Conservation (phyloP, 1,140 invertebrate genomes). For the Paralvinella palmiformis region DNA sequence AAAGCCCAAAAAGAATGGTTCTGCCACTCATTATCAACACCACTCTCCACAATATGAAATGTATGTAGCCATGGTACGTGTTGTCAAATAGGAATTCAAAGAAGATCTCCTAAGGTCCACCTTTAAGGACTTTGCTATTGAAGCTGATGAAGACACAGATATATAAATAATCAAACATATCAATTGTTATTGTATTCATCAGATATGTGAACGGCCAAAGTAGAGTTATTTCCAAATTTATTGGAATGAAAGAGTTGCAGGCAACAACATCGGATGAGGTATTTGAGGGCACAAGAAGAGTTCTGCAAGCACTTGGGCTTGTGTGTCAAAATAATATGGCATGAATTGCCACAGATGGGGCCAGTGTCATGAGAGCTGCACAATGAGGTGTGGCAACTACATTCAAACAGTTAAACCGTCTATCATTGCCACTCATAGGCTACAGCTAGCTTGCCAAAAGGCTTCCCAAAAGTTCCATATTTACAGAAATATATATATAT, state of each 20-base stretch:
- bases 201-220: slow-evolving; percentile 1
- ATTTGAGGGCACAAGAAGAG: background rate
- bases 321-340: background rate
- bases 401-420: background rate
- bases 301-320: background rate
- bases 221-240: slow-evolving; percentile 2
- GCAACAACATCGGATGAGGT: background rate
- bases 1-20: background rate
- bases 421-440: slow-evolving; percentile 2
- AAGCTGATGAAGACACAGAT: slow-evolving; percentile 8
- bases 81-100: background rate
- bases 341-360: slow-evolving; percentile 7
- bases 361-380: slow-evolving; percentile 3
- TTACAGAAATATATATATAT: slow-evolving; percentile 4
- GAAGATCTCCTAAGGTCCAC: slow-evolving; percentile 2
- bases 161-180: background rate
- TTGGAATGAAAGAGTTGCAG: background rate
- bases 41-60: no score
- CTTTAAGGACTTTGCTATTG: background rate
- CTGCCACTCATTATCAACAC: background rate
- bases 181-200: background rate
- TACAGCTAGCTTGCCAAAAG: slow-evolving; percentile 1
- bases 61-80: background rate
- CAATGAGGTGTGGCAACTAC: background rate
- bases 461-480: slow-evolving; percentile 6